phyloP scores from a whole-genome alignment of 2,113 vertebrate species.

The Arothron firmamentum region DNA sequence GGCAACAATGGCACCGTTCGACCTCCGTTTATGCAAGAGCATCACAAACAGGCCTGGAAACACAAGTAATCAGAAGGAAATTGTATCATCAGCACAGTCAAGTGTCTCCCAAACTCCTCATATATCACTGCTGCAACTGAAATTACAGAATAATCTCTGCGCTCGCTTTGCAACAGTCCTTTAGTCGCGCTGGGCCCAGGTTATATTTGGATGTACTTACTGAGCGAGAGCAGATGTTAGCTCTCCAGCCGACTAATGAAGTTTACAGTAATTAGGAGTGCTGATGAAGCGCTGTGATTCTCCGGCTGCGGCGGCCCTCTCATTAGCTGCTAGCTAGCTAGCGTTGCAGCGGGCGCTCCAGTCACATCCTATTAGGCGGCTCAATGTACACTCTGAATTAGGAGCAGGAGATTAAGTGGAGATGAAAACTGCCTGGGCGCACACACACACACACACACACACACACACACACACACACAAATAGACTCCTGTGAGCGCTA shows the following conservation, averaged over 20 bases:
- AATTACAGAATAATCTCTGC: no score
- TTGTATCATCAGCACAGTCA: conserved; percentile 6
- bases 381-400: conserved; percentile 72
- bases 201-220: conserved; percentile 49
- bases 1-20: conserved; percentile 46
- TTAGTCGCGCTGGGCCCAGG: conserved; percentile 16
- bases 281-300: conserved; percentile 73
- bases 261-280: conserved; percentile 73
- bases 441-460: conserved; percentile 17
- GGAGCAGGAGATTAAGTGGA: conserved; percentile 70
- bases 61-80: background rate
- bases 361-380: conserved; percentile 75
- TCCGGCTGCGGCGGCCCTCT: conserved; percentile 59
- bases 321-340: conserved; percentile 68
- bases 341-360: conserved; percentile 58
- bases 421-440: conserved; percentile 58
- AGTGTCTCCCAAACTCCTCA: no score
- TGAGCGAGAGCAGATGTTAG: conserved; percentile 58
- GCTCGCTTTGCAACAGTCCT: background rate
- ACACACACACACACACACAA: background rate
- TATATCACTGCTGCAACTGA: no score
- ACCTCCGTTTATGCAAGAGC: conserved; percentile 18
- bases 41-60: background rate
- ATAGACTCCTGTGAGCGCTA: background rate
- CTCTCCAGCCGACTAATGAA: conserved; percentile 59